Evolutionary conservation across 64 coral and sea anemone species (phyloP).

Genomic region (Montipora sp.): DNA sequence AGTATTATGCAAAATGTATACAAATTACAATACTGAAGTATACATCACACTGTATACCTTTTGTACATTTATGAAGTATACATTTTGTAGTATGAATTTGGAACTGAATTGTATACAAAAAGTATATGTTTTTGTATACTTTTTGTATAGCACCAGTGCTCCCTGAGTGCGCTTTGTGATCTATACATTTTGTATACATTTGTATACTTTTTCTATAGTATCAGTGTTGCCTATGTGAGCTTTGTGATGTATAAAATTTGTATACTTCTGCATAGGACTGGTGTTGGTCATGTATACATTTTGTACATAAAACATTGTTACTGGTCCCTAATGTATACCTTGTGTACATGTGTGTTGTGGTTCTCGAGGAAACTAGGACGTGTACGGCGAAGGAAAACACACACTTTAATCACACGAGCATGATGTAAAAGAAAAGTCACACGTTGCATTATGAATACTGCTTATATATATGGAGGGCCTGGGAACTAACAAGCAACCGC

Average conservation of each 20-base stretch:
- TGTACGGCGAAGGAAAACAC: too few species aligned
- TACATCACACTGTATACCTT: neutral
- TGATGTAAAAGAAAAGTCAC: too few species aligned
- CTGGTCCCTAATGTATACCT: too few species aligned
- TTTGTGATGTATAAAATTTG: neutral
- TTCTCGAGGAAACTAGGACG: too few species aligned
- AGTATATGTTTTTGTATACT: neutral
- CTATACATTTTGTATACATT: conserved; percentile 1
- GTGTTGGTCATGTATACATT: neutral
- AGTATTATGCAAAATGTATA: too few species aligned
- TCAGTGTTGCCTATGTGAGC: neutral
- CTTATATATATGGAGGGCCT: too few species aligned
- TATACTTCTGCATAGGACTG: neutral
- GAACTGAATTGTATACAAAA: neutral
- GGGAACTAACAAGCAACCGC: too few species aligned
- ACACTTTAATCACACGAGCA: too few species aligned
- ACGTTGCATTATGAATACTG: too few species aligned
- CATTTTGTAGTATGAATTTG: neutral
- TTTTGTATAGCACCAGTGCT: neutral
- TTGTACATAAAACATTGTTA: neutral
- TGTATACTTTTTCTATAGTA: conserved; percentile 6
- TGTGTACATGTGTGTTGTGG: too few species aligned
- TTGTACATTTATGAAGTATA: conserved; percentile 7
- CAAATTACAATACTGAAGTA: conserved; percentile 1
- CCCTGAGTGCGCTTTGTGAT: neutral